Conservation (phyloP, 2,888 invertebrate species). For the Tiliacea aurago region DNA sequence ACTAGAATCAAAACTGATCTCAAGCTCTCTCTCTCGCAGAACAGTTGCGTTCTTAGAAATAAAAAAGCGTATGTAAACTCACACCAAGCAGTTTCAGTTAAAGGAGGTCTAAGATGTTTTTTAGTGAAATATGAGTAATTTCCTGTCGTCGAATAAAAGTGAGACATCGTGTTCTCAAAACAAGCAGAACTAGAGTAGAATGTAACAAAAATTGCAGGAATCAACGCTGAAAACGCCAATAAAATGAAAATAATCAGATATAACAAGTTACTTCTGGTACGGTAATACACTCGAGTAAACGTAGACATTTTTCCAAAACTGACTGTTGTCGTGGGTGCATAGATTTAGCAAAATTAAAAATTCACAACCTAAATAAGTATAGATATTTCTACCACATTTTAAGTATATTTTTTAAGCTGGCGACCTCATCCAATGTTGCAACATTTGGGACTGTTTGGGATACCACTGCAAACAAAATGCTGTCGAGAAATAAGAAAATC, state of each 20-base stretch:
- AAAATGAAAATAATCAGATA: constrained; percentile 74
- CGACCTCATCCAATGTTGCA: not conserved
- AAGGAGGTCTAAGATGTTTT: constrained; percentile 54
- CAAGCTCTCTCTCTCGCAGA: not conserved
- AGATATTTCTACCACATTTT: too few relatives aligned
- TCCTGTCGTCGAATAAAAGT: constrained; percentile 69
- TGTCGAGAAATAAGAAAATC: constrained; percentile 19
- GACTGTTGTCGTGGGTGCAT: constrained; percentile 48
- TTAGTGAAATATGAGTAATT: constrained; percentile 63
- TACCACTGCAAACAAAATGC: not conserved
- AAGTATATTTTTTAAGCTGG: not conserved
- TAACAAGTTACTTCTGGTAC: constrained; percentile 61
- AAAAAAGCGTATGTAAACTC: constrained; percentile 10
- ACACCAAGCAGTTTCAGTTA: constrained; percentile 3
- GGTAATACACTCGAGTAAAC: constrained; percentile 48
- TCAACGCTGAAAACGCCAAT: constrained; percentile 75
- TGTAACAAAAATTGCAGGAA: constrained; percentile 80
- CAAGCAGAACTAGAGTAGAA: constrained; percentile 73
- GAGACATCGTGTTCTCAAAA: constrained; percentile 75
- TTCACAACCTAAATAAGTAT: not conserved
- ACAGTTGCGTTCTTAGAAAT: not conserved
- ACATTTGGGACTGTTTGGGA: not conserved
- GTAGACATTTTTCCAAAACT: constrained; percentile 31
- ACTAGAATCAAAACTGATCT: not conserved
- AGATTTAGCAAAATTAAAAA: constrained; percentile 55